Base-by-base conservation (phyloP, 2,888 invertebrate species). In the Metellina segmentata region DNA sequence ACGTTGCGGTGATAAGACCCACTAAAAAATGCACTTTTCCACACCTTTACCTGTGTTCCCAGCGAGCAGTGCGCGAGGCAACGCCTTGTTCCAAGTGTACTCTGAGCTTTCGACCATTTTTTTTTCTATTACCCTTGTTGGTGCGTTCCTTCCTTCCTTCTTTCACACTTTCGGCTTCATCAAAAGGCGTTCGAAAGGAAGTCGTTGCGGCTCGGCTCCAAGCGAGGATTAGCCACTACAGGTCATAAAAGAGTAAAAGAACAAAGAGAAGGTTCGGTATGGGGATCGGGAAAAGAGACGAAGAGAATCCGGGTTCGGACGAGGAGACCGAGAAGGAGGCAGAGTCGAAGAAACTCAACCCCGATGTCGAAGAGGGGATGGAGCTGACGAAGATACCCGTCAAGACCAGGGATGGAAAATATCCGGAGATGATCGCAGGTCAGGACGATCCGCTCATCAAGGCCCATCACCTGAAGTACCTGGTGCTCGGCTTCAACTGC, bases 401-500 rank as follows among this genome's bases (percentile, higher is more conserved):
- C 11, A 85, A 72, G 79, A 81, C 71, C 20, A 85, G 74, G 34
- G 92, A 92, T 81, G 85, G 79, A 2, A 77, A 51, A 0, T 89
- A 86, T n/a, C 92, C 92, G 20, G 89, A 89, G 49, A 72, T 92
- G n/a, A 89, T 92, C n/a, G 61, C 49, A 0, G 89, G 89, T 0
- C 77, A 86, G 11, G 53, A n/a, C 13, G 81, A 92, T 0, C 89
- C 85, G 8, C 72, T 89, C n/a, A 20, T 92, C 52, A 86, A 89
- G 53, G 48, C 69, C 1, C 86, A 89, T 72, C 85, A 82, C 16
- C 70, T 92, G 34, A 92, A 89, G 51, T 89, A 89, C 19, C 9
- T 88, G 74, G 13, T 92, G 78, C 52, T 92, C 0, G 92, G 88
- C 7, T 92, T 92, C 51, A 92, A 92, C 70, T 51, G 51, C 0